A percentile compares a stretch with the other conserved stretches of the same genome.
Evolutionary conservation across 2,113 vertebrate species (phyloP).

Genomic region (Embiotoca jacksoni): DNA sequence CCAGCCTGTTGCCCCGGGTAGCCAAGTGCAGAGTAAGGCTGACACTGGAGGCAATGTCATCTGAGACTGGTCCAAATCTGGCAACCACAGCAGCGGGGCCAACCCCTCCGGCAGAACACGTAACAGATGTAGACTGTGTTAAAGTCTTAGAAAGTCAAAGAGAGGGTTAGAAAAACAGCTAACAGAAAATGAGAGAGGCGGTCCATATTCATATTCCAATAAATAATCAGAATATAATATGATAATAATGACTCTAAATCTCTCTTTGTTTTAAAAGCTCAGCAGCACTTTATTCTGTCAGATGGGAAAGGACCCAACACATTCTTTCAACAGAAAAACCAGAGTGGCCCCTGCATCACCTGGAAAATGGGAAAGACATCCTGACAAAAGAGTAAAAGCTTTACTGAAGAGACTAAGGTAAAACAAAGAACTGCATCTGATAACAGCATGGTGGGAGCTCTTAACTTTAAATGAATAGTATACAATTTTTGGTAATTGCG

Average conservation of each 20-base stretch:
- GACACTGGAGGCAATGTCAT: conserved; percentile 37
- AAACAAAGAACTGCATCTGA: background rate
- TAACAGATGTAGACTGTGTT: conserved; percentile 10
- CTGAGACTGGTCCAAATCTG: conserved; percentile 49
- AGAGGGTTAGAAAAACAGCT: no score
- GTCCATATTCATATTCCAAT: background rate
- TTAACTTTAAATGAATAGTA: background rate
- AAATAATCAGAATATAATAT: background rate
- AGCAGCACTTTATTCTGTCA: conserved; percentile 4
- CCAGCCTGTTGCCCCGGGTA: conserved; percentile 43
- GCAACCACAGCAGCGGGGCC: conserved; percentile 22
- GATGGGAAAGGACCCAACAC: conserved; percentile 18
- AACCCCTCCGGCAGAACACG: conserved; percentile 26
- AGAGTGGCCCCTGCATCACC: background rate
- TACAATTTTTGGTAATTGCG: background rate
- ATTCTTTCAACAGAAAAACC: background rate
- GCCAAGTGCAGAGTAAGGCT: conserved; percentile 8
- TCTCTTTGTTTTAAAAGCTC: conserved; percentile 9
- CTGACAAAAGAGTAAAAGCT: conserved; percentile 18
- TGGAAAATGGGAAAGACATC: conserved; percentile 14
- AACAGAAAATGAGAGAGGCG: no score
- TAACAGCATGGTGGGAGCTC: background rate
- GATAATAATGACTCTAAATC: background rate
- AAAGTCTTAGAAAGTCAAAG: background rate
- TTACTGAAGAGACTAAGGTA: conserved; percentile 66